Evolutionary conservation across 2,797 vertebrate genomes (phyloP).

Genomic region (Myotis myotis): DNA sequence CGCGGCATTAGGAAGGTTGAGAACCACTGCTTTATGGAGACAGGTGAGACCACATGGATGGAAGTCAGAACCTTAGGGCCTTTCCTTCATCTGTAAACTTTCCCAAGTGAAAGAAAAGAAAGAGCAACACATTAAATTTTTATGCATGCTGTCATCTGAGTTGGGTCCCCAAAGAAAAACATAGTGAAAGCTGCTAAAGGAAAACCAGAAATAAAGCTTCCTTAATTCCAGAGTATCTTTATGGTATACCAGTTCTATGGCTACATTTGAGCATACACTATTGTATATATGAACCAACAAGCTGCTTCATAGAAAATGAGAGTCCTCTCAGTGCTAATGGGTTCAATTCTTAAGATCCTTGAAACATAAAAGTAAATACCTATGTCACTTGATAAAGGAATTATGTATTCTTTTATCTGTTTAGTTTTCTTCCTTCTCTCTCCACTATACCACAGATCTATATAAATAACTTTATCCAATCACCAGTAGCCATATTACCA

Average conservation of each 20-base stretch:
- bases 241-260: neutral
- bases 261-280: neutral
- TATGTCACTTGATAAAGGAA: neutral
- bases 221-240: neutral
- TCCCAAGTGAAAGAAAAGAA: neutral
- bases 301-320: neutral
- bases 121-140: neutral
- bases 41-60: neutral
- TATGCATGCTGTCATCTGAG: neutral
- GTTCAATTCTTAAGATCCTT: neutral
- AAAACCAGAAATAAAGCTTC: neutral
- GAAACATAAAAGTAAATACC: neutral
- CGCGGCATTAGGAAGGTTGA: too few species aligned
- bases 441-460: neutral
- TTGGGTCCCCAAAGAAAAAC: neutral
- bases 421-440: neutral
- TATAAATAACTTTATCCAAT: neutral
- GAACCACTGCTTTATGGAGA: neutral
- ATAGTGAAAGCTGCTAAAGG: neutral
- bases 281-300: neutral
- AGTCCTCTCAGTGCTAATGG: neutral
- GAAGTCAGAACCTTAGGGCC: neutral
- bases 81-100: neutral
- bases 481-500: neutral
- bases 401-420: neutral